Evolutionary conservation across 2,888 invertebrate species (phyloP).

Genomic region (Ectemnius lituratus): DNA sequence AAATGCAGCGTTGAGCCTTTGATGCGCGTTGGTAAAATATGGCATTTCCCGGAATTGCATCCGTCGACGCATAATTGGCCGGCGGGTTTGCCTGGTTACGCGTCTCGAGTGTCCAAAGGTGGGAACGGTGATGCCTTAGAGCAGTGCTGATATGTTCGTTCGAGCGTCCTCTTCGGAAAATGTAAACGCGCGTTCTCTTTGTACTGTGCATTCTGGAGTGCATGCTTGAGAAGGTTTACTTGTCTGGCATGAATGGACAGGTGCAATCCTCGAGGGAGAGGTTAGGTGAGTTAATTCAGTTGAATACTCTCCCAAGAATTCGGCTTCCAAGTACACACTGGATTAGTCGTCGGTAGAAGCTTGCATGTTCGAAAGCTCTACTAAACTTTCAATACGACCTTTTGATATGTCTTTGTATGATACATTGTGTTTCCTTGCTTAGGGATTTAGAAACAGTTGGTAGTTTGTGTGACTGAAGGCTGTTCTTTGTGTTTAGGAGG

Average conservation of each 20-base stretch:
- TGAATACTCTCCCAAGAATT: too few species aligned
- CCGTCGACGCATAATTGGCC: slow-evolving; percentile 32
- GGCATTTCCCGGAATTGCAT: slow-evolving; percentile 21
- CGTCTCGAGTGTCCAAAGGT: slow-evolving; percentile 12
- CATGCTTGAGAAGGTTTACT: slow-evolving; percentile 37
- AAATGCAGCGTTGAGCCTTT: slow-evolving; percentile 22
- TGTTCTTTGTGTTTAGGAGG: slow-evolving; percentile 39
- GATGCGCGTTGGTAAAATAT: slow-evolving; percentile 4
- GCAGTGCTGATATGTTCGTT: background rate
- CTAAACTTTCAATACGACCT: background rate
- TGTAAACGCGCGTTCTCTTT: slow-evolving; percentile 22
- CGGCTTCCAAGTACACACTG: too few species aligned
- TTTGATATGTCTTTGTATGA: background rate
- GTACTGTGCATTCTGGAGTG: slow-evolving; percentile 27
- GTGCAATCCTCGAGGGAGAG: slow-evolving; percentile 73
- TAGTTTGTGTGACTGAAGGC: background rate
- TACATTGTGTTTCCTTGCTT: too few species aligned
- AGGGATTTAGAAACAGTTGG: too few species aligned
- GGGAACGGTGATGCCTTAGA: slow-evolving; percentile 11
- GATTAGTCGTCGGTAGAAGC: background rate
- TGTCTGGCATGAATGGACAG: slow-evolving; percentile 71
- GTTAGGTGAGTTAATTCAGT: slow-evolving; percentile 68
- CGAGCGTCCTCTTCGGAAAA: slow-evolving; percentile 26
- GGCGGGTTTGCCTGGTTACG: slow-evolving; percentile 4
- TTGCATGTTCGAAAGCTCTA: background rate